phyloP scores from a whole-genome alignment of 2,888 invertebrate genomes.

The Cephus sareptanus region DNA sequence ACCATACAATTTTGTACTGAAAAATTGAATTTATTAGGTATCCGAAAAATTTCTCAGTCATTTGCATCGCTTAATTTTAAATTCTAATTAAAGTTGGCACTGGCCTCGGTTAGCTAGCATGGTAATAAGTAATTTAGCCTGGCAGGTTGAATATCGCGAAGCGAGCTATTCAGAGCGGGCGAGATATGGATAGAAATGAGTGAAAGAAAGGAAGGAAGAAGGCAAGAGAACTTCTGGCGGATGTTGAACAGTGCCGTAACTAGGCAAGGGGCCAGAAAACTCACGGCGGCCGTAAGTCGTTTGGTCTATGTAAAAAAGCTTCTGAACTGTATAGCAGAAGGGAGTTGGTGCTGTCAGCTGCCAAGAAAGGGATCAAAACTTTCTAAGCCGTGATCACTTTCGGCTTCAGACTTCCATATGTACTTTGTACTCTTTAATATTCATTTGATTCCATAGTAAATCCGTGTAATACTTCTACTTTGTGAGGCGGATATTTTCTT shows the following conservation, averaged over 20 bases:
- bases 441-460: neutral
- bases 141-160: constrained; percentile 37
- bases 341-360: neutral
- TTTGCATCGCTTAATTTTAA: constrained; percentile 13
- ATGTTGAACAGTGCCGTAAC: constrained; percentile 20
- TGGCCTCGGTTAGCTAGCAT: constrained; percentile 26
- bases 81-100: constrained; percentile 32
- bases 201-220: neutral
- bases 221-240: neutral
- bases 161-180: neutral
- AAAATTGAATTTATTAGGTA: neutral
- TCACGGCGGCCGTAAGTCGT: neutral
- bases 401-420: neutral
- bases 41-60: neutral
- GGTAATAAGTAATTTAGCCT: constrained; percentile 38
- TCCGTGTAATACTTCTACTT: neutral
- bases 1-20: neutral
- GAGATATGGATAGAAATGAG: neutral
- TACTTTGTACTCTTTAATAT: neutral
- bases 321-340: neutral
- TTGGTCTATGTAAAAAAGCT: neutral
- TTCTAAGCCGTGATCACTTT: neutral
- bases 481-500: neutral
- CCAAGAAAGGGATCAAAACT: neutral
- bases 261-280: constrained; percentile 36